Conservation (phyloP, 2,797 vertebrate genomes). For the Scolopax rusticola region DNA sequence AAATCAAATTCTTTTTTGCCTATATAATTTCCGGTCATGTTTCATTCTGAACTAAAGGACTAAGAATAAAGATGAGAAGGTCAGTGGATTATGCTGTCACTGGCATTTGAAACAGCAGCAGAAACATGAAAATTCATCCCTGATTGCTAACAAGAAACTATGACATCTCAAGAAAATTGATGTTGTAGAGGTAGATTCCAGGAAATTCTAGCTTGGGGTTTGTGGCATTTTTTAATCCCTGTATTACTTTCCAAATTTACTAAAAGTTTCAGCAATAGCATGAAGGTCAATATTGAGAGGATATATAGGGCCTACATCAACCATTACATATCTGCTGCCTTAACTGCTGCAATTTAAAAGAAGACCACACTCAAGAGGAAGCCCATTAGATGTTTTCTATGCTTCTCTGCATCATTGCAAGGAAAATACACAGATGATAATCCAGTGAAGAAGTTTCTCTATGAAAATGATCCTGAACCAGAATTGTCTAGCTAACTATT, state of each 20-base stretch:
- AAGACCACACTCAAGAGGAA: background rate
- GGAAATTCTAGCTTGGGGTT: background rate
- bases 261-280: background rate
- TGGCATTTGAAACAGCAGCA: background rate
- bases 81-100: background rate
- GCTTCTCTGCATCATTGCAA: background rate
- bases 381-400: background rate
- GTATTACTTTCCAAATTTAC: background rate
- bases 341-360: background rate
- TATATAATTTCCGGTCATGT: background rate
- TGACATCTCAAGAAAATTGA: background rate
- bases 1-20: background rate
- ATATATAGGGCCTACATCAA: background rate
- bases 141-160: background rate
- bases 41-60: background rate
- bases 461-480: background rate
- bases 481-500: background rate
- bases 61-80: background rate
- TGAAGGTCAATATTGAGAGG: background rate
- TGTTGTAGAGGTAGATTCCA: background rate
- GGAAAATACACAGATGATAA: background rate
- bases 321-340: background rate
- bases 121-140: background rate
- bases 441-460: background rate
- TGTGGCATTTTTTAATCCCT: background rate